These are phyloP conservation scores for Cephus cinctus DNA, from an alignment of 1,140 invertebrate species.

Conservation along the genomic window DNA sequence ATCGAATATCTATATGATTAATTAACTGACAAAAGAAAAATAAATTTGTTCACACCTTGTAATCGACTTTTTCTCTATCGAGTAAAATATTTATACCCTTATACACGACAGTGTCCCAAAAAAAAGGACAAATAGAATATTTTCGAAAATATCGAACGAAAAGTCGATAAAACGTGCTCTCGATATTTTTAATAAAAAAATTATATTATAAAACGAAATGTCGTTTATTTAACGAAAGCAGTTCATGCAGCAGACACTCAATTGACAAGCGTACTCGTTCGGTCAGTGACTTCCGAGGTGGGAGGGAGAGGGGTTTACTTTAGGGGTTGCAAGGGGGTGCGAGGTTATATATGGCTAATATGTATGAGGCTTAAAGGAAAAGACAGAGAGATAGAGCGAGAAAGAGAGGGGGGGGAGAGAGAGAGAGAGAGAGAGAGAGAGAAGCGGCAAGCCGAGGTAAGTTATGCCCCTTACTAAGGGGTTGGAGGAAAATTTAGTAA, in stretches of 20 bases:
- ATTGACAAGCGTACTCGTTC: too few relatives aligned
- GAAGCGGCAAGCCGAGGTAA: not conserved
- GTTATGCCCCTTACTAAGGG: constrained; percentile 9
- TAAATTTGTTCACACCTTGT: not conserved
- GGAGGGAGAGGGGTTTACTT: too few relatives aligned
- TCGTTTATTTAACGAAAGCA: too few relatives aligned
- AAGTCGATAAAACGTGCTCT: too few relatives aligned
- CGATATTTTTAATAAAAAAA: too few relatives aligned
- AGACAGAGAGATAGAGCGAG: not conserved
- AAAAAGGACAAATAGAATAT: not conserved
- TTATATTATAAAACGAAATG: too few relatives aligned
- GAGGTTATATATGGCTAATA: too few relatives aligned
- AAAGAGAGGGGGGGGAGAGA: constrained; percentile 5
- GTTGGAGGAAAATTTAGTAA: constrained; percentile 36
- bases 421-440: not conserved
- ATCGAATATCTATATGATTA: not conserved
- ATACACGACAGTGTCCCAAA: constrained; percentile 5
- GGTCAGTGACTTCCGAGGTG: too few relatives aligned
- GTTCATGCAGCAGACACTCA: too few relatives aligned
- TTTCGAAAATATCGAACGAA: too few relatives aligned
- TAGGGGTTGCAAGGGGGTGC: too few relatives aligned
- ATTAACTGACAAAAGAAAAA: not conserved
- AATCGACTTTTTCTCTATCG: constrained; percentile 6
- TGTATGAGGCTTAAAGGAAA: too few relatives aligned
- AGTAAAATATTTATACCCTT: constrained; percentile 16